Conservation (phyloP, 1,140 invertebrate genomes). For the Ceratosolen solmsi region DNA sequence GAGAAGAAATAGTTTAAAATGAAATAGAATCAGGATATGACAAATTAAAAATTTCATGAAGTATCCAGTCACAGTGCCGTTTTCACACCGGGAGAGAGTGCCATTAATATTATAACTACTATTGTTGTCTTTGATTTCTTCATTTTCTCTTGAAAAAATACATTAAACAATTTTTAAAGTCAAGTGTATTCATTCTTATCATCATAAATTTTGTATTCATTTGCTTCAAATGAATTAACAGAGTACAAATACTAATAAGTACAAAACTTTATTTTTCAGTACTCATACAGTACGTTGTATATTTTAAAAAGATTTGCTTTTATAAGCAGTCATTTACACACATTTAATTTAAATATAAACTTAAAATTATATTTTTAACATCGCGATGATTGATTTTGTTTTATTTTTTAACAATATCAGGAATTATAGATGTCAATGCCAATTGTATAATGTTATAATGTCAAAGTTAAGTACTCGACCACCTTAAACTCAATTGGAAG, state of each 20-base stretch:
- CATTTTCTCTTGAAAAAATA: background rate
- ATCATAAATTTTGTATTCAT: background rate
- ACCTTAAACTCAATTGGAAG: constrained; percentile 30
- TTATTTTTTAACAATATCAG: background rate
- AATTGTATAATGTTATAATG: constrained; percentile 26
- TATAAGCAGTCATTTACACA: too few relatives aligned
- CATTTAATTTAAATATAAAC: background rate
- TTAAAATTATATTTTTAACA: background rate
- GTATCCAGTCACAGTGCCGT: constrained; percentile 30
- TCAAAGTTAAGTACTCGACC: constrained; percentile 36
- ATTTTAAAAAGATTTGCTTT: too few relatives aligned
- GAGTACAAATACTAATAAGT: too few relatives aligned
- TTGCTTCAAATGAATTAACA: background rate
- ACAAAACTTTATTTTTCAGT: too few relatives aligned
- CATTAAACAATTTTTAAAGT: background rate
- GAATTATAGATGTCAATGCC: constrained; percentile 7
- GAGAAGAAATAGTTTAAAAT: constrained; percentile 51
- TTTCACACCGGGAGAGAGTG: constrained; percentile 20
- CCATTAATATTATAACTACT: constrained; percentile 4
- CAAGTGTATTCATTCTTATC: background rate
- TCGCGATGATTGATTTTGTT: background rate
- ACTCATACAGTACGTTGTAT: too few relatives aligned
- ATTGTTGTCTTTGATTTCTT: constrained; percentile 33
- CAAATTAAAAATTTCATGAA: constrained; percentile 41
- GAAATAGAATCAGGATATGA: constrained; percentile 45